Percentiles rank a stretch among this genome's conserved stretches.
Conservation (phyloP, 2,797 vertebrate genomes). For the Phataginus tricuspis region DNA sequence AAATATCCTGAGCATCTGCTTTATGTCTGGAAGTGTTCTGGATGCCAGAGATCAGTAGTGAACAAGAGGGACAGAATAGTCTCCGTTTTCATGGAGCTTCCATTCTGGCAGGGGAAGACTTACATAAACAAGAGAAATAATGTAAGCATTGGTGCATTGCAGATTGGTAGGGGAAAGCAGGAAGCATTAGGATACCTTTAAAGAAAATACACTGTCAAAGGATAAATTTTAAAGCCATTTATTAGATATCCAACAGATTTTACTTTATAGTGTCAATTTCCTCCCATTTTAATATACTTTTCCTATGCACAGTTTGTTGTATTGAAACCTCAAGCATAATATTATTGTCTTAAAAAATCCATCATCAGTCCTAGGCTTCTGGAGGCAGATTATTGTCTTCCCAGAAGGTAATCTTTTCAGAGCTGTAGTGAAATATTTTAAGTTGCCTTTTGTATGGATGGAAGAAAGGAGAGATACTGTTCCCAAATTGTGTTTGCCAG, state of each 20-base stretch:
- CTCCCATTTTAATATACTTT: neutral
- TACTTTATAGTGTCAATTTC: neutral
- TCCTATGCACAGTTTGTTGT: neutral
- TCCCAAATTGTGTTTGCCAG: slow-evolving; percentile 43
- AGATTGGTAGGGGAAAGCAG: neutral
- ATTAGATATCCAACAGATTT: neutral
- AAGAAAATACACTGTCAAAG: neutral
- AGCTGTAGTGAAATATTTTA: slow-evolving; percentile 44
- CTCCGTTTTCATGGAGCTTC: neutral
- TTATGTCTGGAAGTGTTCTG: neutral
- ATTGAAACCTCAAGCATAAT: slow-evolving; percentile 52
- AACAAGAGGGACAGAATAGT: neutral
- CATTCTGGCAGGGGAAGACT: neutral
- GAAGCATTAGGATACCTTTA: neutral
- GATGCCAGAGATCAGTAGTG: neutral
- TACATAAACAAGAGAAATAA: neutral
- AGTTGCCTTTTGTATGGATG: slow-evolving; percentile 48
- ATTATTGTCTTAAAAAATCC: slow-evolving; percentile 51
- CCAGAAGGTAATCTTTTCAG: slow-evolving; percentile 59
- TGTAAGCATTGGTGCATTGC: neutral
- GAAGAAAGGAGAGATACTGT: slow-evolving; percentile 7
- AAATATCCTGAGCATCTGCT: neutral
- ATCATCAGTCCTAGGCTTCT: slow-evolving; percentile 38
- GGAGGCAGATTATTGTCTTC: slow-evolving; percentile 44
- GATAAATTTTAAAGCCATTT: neutral